phyloP scores from a whole-genome alignment of 2,797 vertebrate species.

The Clarias fuscus region DNA sequence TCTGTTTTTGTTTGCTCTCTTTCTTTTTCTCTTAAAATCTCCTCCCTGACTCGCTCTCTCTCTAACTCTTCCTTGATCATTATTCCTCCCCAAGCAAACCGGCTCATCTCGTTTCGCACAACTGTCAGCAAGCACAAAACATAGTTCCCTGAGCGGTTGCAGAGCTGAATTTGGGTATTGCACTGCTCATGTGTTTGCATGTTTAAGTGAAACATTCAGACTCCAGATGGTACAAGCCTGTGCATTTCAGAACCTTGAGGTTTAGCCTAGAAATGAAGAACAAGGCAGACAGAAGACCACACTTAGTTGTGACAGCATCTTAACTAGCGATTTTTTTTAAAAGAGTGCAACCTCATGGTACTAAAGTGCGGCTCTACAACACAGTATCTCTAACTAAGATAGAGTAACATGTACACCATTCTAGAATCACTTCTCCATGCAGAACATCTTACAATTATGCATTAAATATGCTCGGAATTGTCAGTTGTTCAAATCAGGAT shows the following conservation, averaged over 20 bases:
- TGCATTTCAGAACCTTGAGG: too few relatives aligned
- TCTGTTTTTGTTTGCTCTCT: constrained; percentile 11
- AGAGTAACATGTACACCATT: neutral
- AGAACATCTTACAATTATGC: neutral
- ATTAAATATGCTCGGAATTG: neutral
- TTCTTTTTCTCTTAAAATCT: constrained; percentile 28
- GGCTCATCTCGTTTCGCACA: constrained; percentile 11
- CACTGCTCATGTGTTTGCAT: neutral
- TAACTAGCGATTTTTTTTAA: neutral
- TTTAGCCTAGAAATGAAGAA: neutral
- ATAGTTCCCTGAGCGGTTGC: neutral
- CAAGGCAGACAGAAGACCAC: neutral
- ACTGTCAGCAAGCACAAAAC: neutral
- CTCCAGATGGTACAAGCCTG: neutral
- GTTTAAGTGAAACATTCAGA: neutral
- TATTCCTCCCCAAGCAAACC: neutral
- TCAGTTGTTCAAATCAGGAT: too few relatives aligned
- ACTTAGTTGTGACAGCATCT: neutral
- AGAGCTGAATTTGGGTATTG: too few relatives aligned
- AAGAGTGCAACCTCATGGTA: neutral
- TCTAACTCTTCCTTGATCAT: constrained; percentile 1
- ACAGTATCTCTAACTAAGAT: too few relatives aligned
- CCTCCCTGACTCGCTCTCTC: neutral
- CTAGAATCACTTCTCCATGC: neutral
- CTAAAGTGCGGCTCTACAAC: neutral